Evolutionary conservation across 2,888 invertebrate species (phyloP), one percentile per base, ranked within the genome.

Genomic region (Thera obeliscata): DNA sequence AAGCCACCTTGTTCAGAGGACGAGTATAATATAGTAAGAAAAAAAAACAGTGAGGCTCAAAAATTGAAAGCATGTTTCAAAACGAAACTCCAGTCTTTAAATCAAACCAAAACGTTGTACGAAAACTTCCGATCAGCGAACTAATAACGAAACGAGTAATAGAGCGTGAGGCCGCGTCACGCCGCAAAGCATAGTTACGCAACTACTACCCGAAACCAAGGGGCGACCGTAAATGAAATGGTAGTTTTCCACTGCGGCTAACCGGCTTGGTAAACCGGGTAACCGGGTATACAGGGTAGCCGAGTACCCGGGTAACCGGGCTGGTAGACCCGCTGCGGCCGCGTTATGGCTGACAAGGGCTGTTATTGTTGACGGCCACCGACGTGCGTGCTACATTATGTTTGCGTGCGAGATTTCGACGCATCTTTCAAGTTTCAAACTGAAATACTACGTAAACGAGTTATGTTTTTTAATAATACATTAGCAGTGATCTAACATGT

Each of bases 331-430:
- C 87, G 83, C 83, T 87, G 87, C 81, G 91, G 90, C 87, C 84
- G 80, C 91, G 91, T 92, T 91, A 92, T 89, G 90, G 93, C 88
- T 90, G 93, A 92, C 91, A 90, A 91, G 91, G 90, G 89, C 87
- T 88, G 89, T 89, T 89, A 87, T 84, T 85, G 85, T 81, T 84
- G 87, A 86, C 86, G 87, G 81, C 79, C 79, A 84, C 85, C 86
- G 81, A 77, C 79, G 81, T 82, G 82, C 78, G 79, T 81, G 81
- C 83, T 84, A 82, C 84, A 82, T 82, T 80, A 80, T 84, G 84
- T 84, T 89, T 82, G 89, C 83, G 86, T 85, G 73, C 67, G 59
- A 59, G 67, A 57, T 67, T 56, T 62, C 69, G 62, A 50, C 62
- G 49, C 60, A 43, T n/a, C 56, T 61, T 64, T 43, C 9, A 52